These are phyloP conservation scores for Drepana arcuata DNA, from an alignment of 1,140 invertebrate genomes.

Conservation along the genomic window DNA sequence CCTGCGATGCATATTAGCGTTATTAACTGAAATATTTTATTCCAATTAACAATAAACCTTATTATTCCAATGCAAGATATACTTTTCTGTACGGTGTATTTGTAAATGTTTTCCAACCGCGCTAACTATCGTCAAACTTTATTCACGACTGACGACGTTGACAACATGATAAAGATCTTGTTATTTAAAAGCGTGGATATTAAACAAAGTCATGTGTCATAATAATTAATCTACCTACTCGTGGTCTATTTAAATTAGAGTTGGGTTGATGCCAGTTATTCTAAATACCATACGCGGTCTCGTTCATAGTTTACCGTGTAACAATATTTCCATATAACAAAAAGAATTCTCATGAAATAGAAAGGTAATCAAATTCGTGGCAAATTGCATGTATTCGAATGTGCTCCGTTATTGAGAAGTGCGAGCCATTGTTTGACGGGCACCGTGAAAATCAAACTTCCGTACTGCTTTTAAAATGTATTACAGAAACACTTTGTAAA, in stretches of 20 bases:
- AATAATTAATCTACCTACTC: slow-evolving; percentile 50
- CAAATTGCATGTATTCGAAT: slow-evolving; percentile 18
- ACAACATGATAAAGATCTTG: slow-evolving; percentile 30
- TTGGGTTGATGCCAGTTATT: slow-evolving; percentile 40
- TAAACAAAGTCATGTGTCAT: slow-evolving; percentile 43
- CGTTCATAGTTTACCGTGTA: slow-evolving; percentile 30
- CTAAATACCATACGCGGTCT: slow-evolving; percentile 45
- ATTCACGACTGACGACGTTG: too few species aligned
- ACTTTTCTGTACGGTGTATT: too few species aligned
- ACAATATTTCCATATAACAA: slow-evolving; percentile 16
- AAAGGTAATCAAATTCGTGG: slow-evolving; percentile 24
- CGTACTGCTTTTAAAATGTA: slow-evolving; percentile 22
- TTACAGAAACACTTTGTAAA: slow-evolving; percentile 23
- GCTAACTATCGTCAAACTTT: too few species aligned
- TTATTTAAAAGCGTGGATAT: slow-evolving; percentile 29
- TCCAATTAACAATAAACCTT: too few species aligned
- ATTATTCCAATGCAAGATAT: too few species aligned
- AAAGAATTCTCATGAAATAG: slow-evolving; percentile 17
- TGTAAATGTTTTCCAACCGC: too few species aligned
- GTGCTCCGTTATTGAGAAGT: slow-evolving; percentile 15
- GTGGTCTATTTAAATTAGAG: slow-evolving; percentile 41
- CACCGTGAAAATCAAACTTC: slow-evolving; percentile 36
- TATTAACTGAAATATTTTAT: too few species aligned
- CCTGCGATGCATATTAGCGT: too few species aligned
- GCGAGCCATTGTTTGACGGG: slow-evolving; percentile 23